Conservation (phyloP, 2,888 invertebrate genomes). For the Limulus polyphemus region DNA sequence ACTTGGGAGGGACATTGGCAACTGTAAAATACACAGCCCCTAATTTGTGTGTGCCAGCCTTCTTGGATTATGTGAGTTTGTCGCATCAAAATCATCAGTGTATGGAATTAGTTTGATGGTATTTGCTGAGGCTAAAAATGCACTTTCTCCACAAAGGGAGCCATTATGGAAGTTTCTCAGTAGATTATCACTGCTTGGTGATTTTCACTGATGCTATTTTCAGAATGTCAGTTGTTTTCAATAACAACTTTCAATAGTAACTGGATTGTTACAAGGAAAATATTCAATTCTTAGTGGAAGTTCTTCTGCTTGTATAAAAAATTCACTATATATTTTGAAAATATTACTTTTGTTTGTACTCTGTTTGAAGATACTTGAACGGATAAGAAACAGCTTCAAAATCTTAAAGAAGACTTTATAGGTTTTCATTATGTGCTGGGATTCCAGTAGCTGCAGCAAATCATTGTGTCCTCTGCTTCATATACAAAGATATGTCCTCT, state of each 20-base stretch:
- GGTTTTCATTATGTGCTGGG: not conserved
- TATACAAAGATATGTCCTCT: not conserved
- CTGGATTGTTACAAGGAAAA: not conserved
- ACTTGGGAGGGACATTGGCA: constrained; percentile 2
- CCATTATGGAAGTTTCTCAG: not conserved
- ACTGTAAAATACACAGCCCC: constrained; percentile 7
- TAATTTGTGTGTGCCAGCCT: constrained; percentile 6
- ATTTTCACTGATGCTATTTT: not conserved
- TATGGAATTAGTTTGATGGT: not conserved
- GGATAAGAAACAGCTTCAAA: not conserved
- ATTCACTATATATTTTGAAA: not conserved
- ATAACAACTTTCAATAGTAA: not conserved
- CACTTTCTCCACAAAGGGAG: not conserved
- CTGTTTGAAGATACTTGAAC: not conserved
- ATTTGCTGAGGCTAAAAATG: not conserved
- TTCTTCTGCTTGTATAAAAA: not conserved
- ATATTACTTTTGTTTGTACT: not conserved
- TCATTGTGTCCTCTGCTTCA: not conserved
- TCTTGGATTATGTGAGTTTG: constrained; percentile 7
- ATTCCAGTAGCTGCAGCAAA: not conserved
- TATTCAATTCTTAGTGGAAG: not conserved
- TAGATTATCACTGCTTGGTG: not conserved
- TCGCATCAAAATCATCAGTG: constrained; percentile 8
- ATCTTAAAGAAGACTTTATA: not conserved
- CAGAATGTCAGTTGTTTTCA: not conserved